Evolutionary conservation across 2,797 vertebrate species (phyloP).

Genomic region (Gallinago stenura): DNA sequence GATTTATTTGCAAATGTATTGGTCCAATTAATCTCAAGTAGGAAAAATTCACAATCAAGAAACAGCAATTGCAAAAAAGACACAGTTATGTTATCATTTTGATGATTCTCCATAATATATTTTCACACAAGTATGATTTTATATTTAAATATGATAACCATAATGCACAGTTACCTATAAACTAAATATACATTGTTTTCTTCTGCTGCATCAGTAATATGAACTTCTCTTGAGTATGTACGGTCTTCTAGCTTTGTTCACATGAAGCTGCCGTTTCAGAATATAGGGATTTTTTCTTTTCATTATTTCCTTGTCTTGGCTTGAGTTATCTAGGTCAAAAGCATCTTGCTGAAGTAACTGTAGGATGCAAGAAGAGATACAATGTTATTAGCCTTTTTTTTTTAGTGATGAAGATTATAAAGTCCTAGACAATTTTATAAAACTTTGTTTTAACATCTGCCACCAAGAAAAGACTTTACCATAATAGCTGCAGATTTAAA

Average conservation of each 20-base stretch:
- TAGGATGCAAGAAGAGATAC: constrained; percentile 6
- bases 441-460: not conserved
- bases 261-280: constrained; percentile 91
- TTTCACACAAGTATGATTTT: constrained; percentile 74
- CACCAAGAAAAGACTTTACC: not conserved
- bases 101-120: constrained; percentile 69
- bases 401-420: not conserved
- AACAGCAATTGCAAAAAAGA: constrained; percentile 75
- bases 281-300: constrained; percentile 97
- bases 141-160: constrained; percentile 73
- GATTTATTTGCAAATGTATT: constrained; percentile 81
- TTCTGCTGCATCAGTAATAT: constrained; percentile 85
- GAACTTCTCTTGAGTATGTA: constrained; percentile 93
- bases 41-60: constrained; percentile 77
- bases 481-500: rapidly evolving
- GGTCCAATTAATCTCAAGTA: constrained; percentile 70
- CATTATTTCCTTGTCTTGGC: constrained; percentile 84
- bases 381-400: not conserved
- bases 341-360: constrained; percentile 83
- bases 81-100: constrained; percentile 69
- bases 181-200: constrained; percentile 69
- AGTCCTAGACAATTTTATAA: not conserved
- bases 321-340: constrained; percentile 82
- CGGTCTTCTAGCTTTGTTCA: constrained; percentile 91
- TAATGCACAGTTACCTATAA: constrained; percentile 80